phyloP scores from a whole-genome alignment of 2,888 invertebrate species.

The Cephus runcator region DNA sequence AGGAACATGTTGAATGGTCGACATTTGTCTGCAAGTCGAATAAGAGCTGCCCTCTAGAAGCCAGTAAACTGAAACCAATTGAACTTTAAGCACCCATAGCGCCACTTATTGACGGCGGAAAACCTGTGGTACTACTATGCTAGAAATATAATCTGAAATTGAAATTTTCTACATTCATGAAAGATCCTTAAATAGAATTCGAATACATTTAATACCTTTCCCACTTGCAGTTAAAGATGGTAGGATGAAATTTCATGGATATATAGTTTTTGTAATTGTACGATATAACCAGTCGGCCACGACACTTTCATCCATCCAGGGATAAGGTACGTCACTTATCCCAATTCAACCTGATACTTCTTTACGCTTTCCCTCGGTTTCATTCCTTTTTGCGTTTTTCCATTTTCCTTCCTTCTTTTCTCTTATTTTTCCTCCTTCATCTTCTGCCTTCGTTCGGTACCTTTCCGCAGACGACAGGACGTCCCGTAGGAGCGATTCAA shows the following conservation, averaged over 20 bases:
- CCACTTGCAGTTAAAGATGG: background rate
- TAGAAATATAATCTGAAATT: background rate
- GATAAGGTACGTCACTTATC: constrained; percentile 26
- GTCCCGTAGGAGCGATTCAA: constrained; percentile 51
- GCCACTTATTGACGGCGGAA: background rate
- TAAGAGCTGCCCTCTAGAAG: background rate
- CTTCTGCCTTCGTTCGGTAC: constrained; percentile 14
- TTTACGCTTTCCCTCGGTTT: background rate
- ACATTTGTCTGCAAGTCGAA: background rate
- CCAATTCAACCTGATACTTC: constrained; percentile 12
- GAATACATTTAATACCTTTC: background rate
- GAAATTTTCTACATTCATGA: background rate
- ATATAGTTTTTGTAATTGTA: background rate
- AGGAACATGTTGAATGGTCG: background rate
- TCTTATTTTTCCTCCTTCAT: constrained; percentile 11
- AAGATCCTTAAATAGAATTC: background rate
- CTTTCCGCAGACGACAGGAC: constrained; percentile 10
- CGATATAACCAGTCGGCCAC: background rate
- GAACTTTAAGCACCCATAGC: constrained; percentile 23
- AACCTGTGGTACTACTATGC: background rate
- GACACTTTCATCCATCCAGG: background rate
- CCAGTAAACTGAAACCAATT: constrained; percentile 24
- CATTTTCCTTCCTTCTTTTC: constrained; percentile 31
- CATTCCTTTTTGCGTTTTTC: constrained; percentile 20
- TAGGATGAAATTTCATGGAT: background rate